Evolutionary conservation across 2,797 vertebrate species (phyloP).

Genomic region (Coluber constrictor): DNA sequence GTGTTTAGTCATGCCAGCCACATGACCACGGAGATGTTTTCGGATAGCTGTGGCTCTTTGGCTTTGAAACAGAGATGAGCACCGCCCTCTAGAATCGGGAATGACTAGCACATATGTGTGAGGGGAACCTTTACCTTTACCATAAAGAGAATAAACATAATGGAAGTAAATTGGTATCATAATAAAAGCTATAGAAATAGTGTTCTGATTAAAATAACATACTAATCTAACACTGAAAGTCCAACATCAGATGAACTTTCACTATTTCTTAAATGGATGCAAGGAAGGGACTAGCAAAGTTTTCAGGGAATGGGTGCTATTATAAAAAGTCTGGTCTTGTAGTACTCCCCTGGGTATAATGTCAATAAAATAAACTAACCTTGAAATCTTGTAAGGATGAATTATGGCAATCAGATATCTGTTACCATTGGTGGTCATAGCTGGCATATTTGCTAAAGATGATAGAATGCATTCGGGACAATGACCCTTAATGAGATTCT

Average conservation of each 20-base stretch:
- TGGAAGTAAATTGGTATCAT: not conserved
- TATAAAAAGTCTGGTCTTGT: not conserved
- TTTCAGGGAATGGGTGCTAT: not conserved
- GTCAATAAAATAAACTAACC: not conserved
- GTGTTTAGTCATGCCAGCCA: too few relatives aligned
- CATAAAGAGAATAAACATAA: not conserved
- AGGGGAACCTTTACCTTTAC: too few relatives aligned
- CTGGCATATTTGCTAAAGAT: not conserved
- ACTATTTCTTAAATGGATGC: not conserved
- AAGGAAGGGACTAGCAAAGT: not conserved
- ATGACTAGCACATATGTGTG: too few relatives aligned
- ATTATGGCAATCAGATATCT: not conserved
- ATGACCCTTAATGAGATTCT: not conserved
- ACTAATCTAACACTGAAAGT: not conserved
- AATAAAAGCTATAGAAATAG: not conserved
- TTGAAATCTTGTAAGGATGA: not conserved
- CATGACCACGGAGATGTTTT: too few relatives aligned
- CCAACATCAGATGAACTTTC: not conserved
- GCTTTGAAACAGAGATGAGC: too few relatives aligned
- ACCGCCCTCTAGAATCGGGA: too few relatives aligned
- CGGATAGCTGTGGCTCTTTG: too few relatives aligned
- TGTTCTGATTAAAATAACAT: not conserved
- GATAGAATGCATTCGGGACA: not conserved
- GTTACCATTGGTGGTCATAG: not conserved
- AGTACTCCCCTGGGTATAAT: not conserved